Evolutionary conservation across 2,888 invertebrate genomes (phyloP).

Genomic region (Teleiodes luculella): DNA sequence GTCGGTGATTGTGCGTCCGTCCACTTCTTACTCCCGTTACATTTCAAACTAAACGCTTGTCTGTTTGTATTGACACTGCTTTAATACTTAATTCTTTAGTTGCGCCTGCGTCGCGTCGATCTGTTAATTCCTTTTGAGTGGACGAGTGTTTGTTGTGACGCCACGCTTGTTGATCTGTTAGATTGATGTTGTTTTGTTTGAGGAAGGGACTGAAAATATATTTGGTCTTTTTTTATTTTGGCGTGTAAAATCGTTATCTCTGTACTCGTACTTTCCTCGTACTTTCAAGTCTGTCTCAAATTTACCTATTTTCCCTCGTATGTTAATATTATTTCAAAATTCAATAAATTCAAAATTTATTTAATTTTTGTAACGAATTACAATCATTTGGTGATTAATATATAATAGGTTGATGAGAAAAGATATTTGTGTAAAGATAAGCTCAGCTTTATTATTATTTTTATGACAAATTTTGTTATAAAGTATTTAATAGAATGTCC

Average conservation of each 20-base stretch:
- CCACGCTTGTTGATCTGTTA: background rate
- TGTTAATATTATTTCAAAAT: too few relatives aligned
- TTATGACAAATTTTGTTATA: too few relatives aligned
- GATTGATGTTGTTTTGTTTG: constrained; percentile 1
- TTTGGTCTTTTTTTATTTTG: background rate
- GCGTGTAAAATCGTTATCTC: background rate
- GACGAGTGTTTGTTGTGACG: constrained; percentile 1
- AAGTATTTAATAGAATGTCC: too few relatives aligned
- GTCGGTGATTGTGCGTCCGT: constrained; percentile 2
- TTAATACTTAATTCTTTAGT: constrained; percentile 18
- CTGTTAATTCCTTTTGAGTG: constrained; percentile 4
- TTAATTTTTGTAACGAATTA: too few relatives aligned
- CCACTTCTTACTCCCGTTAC: background rate
- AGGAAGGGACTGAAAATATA: background rate
- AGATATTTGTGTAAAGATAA: too few relatives aligned
- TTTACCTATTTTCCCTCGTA: too few relatives aligned
- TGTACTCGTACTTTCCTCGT: too few relatives aligned
- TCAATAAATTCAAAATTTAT: too few relatives aligned
- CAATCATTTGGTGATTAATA: too few relatives aligned
- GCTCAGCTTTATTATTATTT: too few relatives aligned
- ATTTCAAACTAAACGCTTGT: background rate
- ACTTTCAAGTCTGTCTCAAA: too few relatives aligned
- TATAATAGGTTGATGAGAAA: too few relatives aligned
- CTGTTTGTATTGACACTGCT: constrained; percentile 40
- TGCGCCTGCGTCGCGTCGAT: constrained; percentile 15